These are phyloP conservation scores for Leucosticte australis DNA, from an alignment of 2,113 vertebrate species.

Conservation along the genomic window DNA sequence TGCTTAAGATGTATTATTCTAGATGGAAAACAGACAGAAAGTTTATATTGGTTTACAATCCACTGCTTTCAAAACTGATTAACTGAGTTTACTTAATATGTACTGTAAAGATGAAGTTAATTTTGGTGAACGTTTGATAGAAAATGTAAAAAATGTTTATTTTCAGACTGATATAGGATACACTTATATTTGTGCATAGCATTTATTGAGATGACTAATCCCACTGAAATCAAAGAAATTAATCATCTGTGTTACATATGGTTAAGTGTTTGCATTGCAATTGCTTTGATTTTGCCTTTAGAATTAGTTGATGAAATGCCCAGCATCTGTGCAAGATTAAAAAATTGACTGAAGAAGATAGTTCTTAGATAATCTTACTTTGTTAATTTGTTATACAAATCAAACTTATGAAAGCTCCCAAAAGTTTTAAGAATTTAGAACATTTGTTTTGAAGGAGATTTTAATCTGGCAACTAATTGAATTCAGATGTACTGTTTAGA, in stretches of 20 bases:
- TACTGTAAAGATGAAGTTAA: neutral
- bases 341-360: neutral
- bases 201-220: neutral
- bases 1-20: neutral
- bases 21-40: neutral
- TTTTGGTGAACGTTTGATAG: neutral
- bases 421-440: neutral
- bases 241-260: neutral
- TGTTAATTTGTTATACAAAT: neutral
- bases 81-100: neutral
- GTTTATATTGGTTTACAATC: neutral
- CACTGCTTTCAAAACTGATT: neutral
- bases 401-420: neutral
- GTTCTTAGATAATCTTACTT: neutral
- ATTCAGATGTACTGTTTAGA: neutral
- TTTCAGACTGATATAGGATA: neutral
- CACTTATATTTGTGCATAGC: neutral
- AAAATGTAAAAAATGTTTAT: neutral
- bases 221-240: neutral
- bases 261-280: neutral
- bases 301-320: neutral
- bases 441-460: neutral
- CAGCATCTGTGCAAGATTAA: neutral
- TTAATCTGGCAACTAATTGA: neutral
- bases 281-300: neutral